Percentiles rank a stretch among this genome's conserved stretches.
phyloP scores from a whole-genome alignment of 2,113 vertebrate genomes.

The Ellobius talpinus region DNA sequence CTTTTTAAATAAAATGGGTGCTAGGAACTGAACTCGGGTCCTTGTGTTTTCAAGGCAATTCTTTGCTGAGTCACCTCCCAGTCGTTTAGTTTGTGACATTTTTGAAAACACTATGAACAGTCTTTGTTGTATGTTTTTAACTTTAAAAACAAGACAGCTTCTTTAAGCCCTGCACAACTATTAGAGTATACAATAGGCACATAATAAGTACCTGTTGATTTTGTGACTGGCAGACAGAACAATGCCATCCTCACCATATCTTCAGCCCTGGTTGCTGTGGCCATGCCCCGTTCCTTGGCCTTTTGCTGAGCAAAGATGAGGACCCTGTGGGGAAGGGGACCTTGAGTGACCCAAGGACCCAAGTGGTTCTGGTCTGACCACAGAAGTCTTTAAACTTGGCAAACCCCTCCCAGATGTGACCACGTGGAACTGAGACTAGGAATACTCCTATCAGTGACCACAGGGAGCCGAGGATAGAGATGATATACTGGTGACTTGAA shows the following conservation, averaged over 20 bases:
- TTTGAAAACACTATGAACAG: not conserved
- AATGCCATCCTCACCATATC: not conserved
- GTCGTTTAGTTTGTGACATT: not conserved
- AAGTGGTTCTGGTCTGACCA: not conserved
- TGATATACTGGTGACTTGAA: rapidly evolving
- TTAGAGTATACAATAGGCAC: rapidly evolving
- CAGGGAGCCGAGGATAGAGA: not conserved
- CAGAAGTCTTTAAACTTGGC: not conserved
- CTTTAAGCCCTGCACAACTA: not conserved
- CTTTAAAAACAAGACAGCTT: not conserved
- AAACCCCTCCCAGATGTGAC: not conserved
- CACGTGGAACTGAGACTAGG: too few species aligned
- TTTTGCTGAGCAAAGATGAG: not conserved
- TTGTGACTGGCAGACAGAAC: not conserved
- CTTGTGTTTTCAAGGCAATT: not conserved
- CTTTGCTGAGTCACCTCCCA: too few species aligned
- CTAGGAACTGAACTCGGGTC: not conserved
- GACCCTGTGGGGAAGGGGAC: not conserved
- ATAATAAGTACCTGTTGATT: not conserved
- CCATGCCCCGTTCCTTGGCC: rapidly evolving
- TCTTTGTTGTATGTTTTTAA: not conserved
- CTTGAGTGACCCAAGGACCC: rapidly evolving
- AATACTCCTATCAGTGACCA: too few species aligned
- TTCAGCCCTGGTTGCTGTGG: not conserved
- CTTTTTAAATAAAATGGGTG: not conserved